These are phyloP conservation scores for Pogonomyrmex barbatus DNA, from an alignment of 1,140 invertebrate species.

Conservation along the genomic window DNA sequence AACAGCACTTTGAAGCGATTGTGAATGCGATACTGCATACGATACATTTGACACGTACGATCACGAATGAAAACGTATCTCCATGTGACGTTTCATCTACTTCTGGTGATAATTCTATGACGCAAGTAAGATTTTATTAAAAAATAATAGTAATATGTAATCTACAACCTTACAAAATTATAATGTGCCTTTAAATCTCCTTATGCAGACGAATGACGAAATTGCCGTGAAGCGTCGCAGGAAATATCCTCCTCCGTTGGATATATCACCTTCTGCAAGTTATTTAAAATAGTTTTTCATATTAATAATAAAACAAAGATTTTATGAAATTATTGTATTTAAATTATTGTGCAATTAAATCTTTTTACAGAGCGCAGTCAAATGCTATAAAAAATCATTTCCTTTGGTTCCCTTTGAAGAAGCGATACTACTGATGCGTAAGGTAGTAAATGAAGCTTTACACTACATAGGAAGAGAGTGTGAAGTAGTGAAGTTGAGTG, in stretches of 20 bases:
- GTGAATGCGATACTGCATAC: not conserved
- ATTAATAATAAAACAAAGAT: not conserved
- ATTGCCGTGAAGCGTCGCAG: not conserved
- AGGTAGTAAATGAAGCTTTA: conserved; percentile 84
- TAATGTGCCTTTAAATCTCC: not conserved
- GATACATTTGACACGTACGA: not conserved
- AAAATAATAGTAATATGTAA: not conserved
- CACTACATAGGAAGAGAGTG: conserved; percentile 64
- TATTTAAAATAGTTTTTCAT: not conserved
- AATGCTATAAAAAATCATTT: not conserved
- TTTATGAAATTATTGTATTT: not conserved
- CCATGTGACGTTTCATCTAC: not conserved
- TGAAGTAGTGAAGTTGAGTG: conserved; percentile 61
- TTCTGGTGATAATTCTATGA: not conserved
- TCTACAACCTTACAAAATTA: not conserved
- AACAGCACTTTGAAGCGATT: not conserved
- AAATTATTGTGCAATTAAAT: not conserved
- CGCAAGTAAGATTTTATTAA: not conserved
- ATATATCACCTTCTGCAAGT: not conserved
- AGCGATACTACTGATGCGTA: conserved; percentile 85
- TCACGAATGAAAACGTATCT: not conserved
- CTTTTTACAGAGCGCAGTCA: not conserved
- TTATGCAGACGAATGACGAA: not conserved
- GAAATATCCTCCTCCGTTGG: conserved; percentile 87
- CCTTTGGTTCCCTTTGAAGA: conserved; percentile 73